Evolutionary conservation across 2,888 invertebrate species (phyloP).

Genomic region (Eurytoma adleriae): DNA sequence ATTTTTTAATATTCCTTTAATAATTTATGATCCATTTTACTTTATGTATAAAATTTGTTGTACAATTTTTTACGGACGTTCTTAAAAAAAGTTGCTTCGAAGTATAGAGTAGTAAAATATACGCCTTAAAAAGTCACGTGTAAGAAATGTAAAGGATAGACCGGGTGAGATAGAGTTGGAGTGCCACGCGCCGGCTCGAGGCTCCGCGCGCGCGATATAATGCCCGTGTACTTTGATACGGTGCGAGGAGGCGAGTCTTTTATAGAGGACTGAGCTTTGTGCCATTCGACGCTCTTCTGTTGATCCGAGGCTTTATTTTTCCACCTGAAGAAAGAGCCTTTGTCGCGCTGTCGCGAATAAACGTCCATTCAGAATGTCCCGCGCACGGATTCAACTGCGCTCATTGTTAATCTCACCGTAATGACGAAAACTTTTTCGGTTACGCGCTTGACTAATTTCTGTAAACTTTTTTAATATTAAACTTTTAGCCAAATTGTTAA

Average conservation of each 20-base stretch:
- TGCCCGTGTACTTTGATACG: slow-evolving; percentile 18
- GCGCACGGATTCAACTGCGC: not conserved
- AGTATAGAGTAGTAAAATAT: too few relatives aligned
- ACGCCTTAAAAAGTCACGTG: too few relatives aligned
- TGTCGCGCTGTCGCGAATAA: not conserved
- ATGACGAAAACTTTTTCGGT: too few relatives aligned
- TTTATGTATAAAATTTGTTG: too few relatives aligned
- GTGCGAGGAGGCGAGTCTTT: not conserved
- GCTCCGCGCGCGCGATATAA: not conserved
- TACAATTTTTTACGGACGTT: too few relatives aligned
- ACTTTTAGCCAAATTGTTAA: too few relatives aligned
- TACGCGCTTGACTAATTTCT: too few relatives aligned
- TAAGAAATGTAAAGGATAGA: not conserved
- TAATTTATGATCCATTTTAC: too few relatives aligned
- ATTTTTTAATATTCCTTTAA: too few relatives aligned
- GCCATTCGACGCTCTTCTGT: slow-evolving; percentile 9
- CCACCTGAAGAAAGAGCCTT: slow-evolving; percentile 24
- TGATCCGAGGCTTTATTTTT: slow-evolving; percentile 15
- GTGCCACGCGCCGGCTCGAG: not conserved
- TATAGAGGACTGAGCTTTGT: slow-evolving; percentile 10
- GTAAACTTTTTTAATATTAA: too few relatives aligned
- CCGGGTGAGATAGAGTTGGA: not conserved
- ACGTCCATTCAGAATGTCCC: not conserved
- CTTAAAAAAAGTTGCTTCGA: too few relatives aligned
- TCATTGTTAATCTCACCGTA: not conserved